These are phyloP conservation scores for Triplophysa tibetana DNA, from an alignment of 2,113 vertebrate species.

Conservation along the genomic window DNA sequence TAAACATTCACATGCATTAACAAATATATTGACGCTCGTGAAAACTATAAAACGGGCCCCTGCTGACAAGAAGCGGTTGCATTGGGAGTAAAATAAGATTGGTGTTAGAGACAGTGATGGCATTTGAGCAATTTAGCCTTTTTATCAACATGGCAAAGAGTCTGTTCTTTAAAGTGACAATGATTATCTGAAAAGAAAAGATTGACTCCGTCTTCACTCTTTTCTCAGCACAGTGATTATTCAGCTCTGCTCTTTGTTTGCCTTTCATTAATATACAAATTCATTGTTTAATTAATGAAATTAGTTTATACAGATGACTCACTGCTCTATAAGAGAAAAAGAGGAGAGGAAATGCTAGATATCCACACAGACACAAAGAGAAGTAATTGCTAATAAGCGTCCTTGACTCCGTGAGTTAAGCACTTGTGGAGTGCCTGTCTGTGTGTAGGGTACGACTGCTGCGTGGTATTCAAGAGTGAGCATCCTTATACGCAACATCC, in stretches of 20 bases:
- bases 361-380: conserved; percentile 43
- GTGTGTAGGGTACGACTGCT: conserved; percentile 63
- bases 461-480: conserved; percentile 58
- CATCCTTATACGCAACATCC: conserved; percentile 55
- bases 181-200: conserved; percentile 25
- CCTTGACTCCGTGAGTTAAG: conserved; percentile 72
- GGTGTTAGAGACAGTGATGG: too few relatives aligned
- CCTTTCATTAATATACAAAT: conserved; percentile 52
- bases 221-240: conserved; percentile 31
- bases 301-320: conserved; percentile 43
- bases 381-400: conserved; percentile 70
- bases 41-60: too few relatives aligned
- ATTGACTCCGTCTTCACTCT: conserved; percentile 42
- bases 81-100: too few relatives aligned
- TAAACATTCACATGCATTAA: too few relatives aligned
- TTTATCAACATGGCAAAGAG: too few relatives aligned
- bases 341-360: conserved; percentile 40
- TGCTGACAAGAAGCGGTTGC: too few relatives aligned
- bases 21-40: too few relatives aligned
- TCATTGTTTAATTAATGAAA: conserved; percentile 54
- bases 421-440: conserved; percentile 64
- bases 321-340: conserved; percentile 40
- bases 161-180: not conserved
- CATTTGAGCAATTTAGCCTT: too few relatives aligned
- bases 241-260: conserved; percentile 37